phyloP scores from a whole-genome alignment of 2,888 invertebrate species.

The Hydriomena furcata region DNA sequence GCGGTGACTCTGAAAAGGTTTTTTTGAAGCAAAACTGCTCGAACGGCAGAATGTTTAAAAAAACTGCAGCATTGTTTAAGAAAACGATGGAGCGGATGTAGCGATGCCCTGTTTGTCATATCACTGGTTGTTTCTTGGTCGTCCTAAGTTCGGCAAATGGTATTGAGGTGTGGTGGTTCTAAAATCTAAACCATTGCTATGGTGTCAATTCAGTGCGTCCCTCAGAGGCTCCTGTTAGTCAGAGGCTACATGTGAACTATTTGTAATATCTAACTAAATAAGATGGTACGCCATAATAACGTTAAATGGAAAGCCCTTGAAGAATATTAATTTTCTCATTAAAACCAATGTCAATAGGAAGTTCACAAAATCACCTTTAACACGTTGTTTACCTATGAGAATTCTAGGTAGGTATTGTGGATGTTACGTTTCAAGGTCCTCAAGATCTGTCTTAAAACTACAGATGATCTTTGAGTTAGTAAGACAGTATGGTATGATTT shows the following conservation, averaged over 20 bases:
- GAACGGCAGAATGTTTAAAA: not conserved
- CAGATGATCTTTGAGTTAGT: not conserved
- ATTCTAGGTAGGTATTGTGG: conserved; percentile 11
- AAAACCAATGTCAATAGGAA: conserved; percentile 18
- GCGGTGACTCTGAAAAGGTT: too few species aligned
- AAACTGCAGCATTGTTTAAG: not conserved
- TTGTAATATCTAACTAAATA: not conserved
- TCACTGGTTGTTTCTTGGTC: too few species aligned
- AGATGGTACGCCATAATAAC: too few species aligned
- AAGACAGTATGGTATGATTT: not conserved
- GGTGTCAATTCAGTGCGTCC: too few species aligned
- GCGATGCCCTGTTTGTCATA: too few species aligned
- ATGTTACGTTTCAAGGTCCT: conserved; percentile 8
- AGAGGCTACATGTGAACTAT: too few species aligned
- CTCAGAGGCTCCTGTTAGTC: too few species aligned
- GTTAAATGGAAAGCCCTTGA: not conserved
- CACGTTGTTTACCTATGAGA: conserved; percentile 7
- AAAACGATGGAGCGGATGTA: too few species aligned
- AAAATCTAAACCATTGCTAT: too few species aligned
- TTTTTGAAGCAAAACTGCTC: not conserved
- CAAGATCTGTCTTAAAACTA: conserved; percentile 5
- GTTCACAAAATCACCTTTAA: conserved; percentile 23
- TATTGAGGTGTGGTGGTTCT: too few species aligned
- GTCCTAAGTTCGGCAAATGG: too few species aligned
- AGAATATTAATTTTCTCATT: conserved; percentile 16